phyloP scores from a whole-genome alignment of 2,113 vertebrate genomes.

The Phasianus colchicus region DNA sequence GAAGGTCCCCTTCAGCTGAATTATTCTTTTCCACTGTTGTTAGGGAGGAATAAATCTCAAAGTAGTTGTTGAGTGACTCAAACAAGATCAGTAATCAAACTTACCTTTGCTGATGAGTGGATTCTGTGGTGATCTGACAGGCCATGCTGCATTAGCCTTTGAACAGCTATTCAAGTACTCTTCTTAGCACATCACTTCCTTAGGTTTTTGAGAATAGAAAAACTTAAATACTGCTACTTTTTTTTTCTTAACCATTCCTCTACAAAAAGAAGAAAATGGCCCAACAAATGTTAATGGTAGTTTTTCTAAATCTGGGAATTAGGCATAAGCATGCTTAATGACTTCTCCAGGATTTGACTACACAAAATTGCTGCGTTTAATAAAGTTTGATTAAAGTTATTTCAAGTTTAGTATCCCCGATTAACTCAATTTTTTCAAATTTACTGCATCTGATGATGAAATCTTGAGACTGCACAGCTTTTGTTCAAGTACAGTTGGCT shows the following conservation, averaged over 20 bases:
- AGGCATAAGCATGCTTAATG: not conserved
- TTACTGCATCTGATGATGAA: not conserved
- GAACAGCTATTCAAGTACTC: not conserved
- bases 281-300: not conserved
- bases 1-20: not conserved
- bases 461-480: not conserved
- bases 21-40: not conserved
- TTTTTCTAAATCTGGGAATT: not conserved
- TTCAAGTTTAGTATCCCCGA: not conserved
- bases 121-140: not conserved
- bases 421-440: not conserved
- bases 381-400: not conserved
- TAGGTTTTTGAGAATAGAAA: not conserved
- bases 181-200: not conserved
- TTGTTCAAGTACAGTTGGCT: not conserved
- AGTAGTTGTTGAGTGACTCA: not conserved
- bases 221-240: not conserved
- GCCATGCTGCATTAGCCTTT: not conserved
- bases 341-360: not conserved
- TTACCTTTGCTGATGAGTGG: too few species aligned
- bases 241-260: not conserved
- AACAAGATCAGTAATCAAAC: not conserved
- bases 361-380: not conserved
- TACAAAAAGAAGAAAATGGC: not conserved
- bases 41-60: not conserved